Conservation (phyloP, 2,113 vertebrate species). For the Henicopernis longicauda region DNA sequence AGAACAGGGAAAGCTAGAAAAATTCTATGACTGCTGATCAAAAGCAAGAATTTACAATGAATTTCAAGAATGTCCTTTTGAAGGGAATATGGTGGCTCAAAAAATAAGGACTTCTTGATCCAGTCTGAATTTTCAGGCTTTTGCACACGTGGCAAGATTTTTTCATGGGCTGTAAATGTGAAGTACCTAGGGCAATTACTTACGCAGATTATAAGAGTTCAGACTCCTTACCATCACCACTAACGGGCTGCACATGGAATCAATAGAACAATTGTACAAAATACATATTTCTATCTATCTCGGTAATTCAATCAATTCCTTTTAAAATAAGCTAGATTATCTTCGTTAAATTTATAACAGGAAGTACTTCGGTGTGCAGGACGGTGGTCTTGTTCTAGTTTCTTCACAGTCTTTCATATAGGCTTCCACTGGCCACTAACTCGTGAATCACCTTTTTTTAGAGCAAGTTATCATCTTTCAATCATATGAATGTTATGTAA, state of each 20-base stretch:
- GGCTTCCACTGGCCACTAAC: background rate
- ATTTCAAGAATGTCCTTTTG: background rate
- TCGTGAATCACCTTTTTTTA: background rate
- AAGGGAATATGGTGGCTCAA: background rate
- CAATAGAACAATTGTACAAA: background rate
- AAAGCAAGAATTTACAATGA: background rate
- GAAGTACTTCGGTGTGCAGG: background rate
- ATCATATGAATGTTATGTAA: background rate
- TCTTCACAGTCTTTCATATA: background rate
- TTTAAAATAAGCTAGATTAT: background rate
- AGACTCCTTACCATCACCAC: background rate
- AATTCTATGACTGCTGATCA: background rate
- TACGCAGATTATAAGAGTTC: background rate
- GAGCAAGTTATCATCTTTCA: background rate
- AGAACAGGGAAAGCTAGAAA: background rate
- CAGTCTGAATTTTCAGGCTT: background rate
- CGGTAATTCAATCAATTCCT: background rate
- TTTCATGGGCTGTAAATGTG: background rate
- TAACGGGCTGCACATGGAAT: background rate
- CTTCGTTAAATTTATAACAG: background rate
- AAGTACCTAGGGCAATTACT: background rate
- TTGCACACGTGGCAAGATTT: background rate
- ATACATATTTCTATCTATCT: background rate
- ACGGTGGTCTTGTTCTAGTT: background rate
- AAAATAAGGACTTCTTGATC: background rate